Base-by-base conservation (phyloP, 2,888 invertebrate species). In the Drosophila pegasa region DNA sequence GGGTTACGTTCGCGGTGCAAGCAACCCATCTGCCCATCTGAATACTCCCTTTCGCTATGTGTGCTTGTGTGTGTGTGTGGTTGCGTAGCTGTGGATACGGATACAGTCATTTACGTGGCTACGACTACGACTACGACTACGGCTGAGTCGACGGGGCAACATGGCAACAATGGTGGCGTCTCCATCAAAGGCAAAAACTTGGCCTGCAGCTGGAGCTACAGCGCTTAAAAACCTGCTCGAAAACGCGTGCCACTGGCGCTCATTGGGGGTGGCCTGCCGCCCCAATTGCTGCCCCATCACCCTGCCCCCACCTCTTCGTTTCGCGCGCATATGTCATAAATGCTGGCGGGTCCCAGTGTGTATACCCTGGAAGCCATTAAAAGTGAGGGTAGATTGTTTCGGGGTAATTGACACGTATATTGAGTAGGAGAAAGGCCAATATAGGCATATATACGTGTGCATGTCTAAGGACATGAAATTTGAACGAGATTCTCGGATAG, bases 271-370 rank as follows among this genome's bases (percentile, higher is more conserved):
- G 25, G 35, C 25, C 22, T 22, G 22, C 6, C 20, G 41, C 16
- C 50, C 33, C 47, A n/a, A 16, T n/a, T 43, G 40, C 29, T 9
- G 4, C 6, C n/a, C 25, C 14, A 2, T 10, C 45, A 16, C 45
- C 29, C 18, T 25, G 25, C 6, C 16, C 37, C 31, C 18, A 29
- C 14, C 72, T 40, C 25, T n/a, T 33, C 56, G 56, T 38, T 55
- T 54, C 68, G 54, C 70, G 79, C 71, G 59, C 81, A 82, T 82
- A 82, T 86, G 83, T 86, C 86, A 82, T 82, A 82, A 82, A 83
- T 79, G 81, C 74, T 64, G 27, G 20, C 18, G 27, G 38, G 12
- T 40, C 38, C 16, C 68, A 9, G 16, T 2, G 14, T 41, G 20
- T 2, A 48, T 48, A 33, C 45, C 18, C 16, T 29, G 27, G 12